Evolutionary conservation across 2,797 vertebrate species (phyloP).

Genomic region (Ctenochaetus hawaiiensis): DNA sequence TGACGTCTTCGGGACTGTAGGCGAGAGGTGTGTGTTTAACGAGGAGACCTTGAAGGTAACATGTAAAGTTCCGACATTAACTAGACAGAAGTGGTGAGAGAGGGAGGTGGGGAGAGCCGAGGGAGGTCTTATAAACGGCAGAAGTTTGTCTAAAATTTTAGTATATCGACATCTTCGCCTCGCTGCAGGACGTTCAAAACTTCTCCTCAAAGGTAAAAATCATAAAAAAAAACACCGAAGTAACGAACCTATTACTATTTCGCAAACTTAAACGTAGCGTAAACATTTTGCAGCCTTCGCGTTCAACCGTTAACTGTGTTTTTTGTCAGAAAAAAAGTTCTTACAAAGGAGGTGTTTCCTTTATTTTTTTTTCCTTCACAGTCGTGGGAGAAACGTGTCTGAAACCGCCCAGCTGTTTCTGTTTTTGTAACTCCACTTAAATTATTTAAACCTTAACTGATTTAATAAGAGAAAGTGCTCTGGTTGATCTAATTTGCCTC

Average conservation of each 20-base stretch:
- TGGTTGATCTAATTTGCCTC: conserved; percentile 31
- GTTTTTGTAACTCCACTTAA: conserved; percentile 28
- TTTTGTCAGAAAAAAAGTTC: not conserved
- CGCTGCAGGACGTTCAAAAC: not conserved
- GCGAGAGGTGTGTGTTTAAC: conserved; percentile 4
- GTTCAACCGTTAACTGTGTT: not conserved
- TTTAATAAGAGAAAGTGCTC: conserved; percentile 5
- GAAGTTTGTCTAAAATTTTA: conserved; percentile 1
- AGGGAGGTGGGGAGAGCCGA: not conserved
- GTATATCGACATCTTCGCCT: not conserved
- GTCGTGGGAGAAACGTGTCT: not conserved
- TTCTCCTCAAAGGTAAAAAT: conserved; percentile 40
- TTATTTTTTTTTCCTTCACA: not conserved
- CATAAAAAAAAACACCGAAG: fast-evolving
- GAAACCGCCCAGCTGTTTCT: fast-evolving
- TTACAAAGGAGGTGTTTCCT: not conserved
- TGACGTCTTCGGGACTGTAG: no score
- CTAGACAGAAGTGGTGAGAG: not conserved
- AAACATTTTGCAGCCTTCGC: not conserved
- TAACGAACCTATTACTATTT: not conserved
- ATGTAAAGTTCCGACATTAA: not conserved
- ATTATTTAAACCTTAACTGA: not conserved
- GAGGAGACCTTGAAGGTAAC: conserved; percentile 47
- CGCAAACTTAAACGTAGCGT: not conserved
- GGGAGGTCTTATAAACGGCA: conserved; percentile 23